Conservation (phyloP, 2,113 vertebrate species). For the Pan troglodytes region NHGRI_mPanTro3-v2.1_pri NC_072411.2:28881501-28882000, state of each 20-base stretch:
- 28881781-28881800: not conserved
- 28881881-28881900: slow-evolving; percentile 56
- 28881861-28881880: not conserved
- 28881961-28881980: slow-evolving; percentile 60
- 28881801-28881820: not conserved
- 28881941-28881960: slow-evolving; percentile 80
- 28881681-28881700: slow-evolving; percentile 32
- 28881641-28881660: slow-evolving; percentile 24
- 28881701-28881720: slow-evolving; percentile 46
- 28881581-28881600: slow-evolving; percentile 47
- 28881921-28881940: slow-evolving; percentile 70
- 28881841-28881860: not conserved
- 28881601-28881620: not conserved
- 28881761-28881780: not conserved
- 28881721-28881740: not conserved
- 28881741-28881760: not conserved
- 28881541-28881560: slow-evolving; percentile 7
- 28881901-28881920: slow-evolving; percentile 27
- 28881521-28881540: slow-evolving; percentile 68
- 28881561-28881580: slow-evolving; percentile 23
- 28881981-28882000: slow-evolving; percentile 40
- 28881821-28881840: not conserved
- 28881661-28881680: slow-evolving; percentile 44
- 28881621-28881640: not conserved
- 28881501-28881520: slow-evolving; percentile 23